These are phyloP conservation scores for Hippopotamyrus pictus DNA, from an alignment of 2,797 vertebrate genomes.

Conservation along the genomic window DNA sequence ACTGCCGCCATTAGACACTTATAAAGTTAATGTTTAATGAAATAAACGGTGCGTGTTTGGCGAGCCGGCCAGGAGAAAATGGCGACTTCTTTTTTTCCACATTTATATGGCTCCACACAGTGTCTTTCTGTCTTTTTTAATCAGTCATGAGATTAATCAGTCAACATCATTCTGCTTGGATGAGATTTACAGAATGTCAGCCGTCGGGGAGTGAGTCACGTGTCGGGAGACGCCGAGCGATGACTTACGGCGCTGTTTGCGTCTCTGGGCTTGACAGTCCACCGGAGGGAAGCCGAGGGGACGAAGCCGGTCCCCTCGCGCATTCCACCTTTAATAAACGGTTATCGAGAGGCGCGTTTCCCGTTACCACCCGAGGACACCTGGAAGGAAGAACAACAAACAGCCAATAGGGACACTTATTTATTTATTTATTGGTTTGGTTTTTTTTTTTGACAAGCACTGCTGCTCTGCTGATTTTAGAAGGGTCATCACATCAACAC, in stretches of 20 bases:
- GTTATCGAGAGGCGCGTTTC: constrained; percentile 48
- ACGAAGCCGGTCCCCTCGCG: constrained; percentile 29
- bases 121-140: constrained; percentile 5
- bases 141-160: constrained; percentile 39
- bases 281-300: constrained; percentile 40
- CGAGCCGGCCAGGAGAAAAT: neutral
- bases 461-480: constrained; percentile 53
- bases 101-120: neutral
- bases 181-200: constrained; percentile 37
- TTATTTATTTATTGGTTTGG: neutral
- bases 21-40: neutral
- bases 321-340: constrained; percentile 63
- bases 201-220: constrained; percentile 39
- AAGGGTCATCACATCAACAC: constrained; percentile 53
- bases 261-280: constrained; percentile 30
- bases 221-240: constrained; percentile 36
- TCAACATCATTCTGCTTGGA: constrained; percentile 19
- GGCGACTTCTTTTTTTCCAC: neutral
- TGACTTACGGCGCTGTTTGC: constrained; percentile 46
- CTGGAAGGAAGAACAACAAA: constrained; percentile 55
- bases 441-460: constrained; percentile 49
- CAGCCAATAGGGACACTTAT: constrained; percentile 47
- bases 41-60: neutral
- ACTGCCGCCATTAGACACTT: neutral
- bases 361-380: constrained; percentile 57